These are phyloP conservation scores for Drosophila koepferae DNA, from an alignment of 2,888 invertebrate genomes.

Conservation along the genomic window DNA sequence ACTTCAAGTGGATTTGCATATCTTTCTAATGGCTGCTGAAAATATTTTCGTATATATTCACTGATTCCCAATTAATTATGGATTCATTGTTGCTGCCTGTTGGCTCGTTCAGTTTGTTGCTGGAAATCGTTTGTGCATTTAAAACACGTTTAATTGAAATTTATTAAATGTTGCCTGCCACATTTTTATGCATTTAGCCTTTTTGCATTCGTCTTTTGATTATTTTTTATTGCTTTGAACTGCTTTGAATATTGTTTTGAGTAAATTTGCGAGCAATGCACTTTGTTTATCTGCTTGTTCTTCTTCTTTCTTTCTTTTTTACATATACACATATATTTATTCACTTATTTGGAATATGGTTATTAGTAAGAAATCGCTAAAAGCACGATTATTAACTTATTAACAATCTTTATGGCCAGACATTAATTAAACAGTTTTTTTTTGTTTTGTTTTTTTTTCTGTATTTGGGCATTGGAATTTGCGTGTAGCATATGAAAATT, in stretches of 20 bases:
- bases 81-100: constrained; percentile 1
- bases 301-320: neutral
- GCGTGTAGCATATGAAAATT: neutral
- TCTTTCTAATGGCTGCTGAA: constrained; percentile 14
- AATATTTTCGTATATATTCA: constrained; percentile 24
- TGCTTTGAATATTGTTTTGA: constrained; percentile 59
- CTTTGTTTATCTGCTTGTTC: constrained; percentile 16
- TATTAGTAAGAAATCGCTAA: constrained; percentile 46
- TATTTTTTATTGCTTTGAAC: constrained; percentile 59
- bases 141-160: constrained; percentile 79
- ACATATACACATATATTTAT: neutral
- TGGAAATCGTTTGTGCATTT: constrained; percentile 61
- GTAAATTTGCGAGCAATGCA: constrained; percentile 57
- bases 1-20: constrained; percentile 16
- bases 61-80: constrained; percentile 57
- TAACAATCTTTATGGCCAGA: constrained; percentile 26
- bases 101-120: neutral
- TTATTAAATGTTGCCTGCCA: constrained; percentile 70
- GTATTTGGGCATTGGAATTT: constrained; percentile 12
- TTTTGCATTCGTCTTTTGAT: constrained; percentile 17
- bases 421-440: neutral
- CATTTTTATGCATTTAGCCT: constrained; percentile 61
- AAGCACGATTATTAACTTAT: constrained; percentile 26
- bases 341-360: constrained; percentile 34
- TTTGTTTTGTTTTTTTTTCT: too few species aligned